Percentiles rank a stretch among this genome's conserved stretches.
Conservation (phyloP, 2,113 vertebrate genomes). For the Psammodynastes pulverulentus region DNA sequence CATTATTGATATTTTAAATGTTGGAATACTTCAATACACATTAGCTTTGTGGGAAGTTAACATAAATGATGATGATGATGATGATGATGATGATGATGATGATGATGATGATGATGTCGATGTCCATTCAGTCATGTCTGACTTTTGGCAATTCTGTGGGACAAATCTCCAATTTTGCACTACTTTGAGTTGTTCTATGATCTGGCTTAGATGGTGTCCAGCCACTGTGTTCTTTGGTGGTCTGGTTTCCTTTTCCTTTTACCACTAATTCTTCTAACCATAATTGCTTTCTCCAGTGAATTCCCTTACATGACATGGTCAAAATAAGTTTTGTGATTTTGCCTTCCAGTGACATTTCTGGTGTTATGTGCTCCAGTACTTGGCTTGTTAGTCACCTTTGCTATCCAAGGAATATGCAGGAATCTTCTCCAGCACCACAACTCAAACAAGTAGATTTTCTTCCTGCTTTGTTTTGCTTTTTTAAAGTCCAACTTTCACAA, state of each 20-base stretch:
- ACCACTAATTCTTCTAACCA: not conserved
- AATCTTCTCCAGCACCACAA: not conserved
- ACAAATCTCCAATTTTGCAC: not conserved
- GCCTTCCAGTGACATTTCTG: not conserved
- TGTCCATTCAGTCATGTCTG: not conserved
- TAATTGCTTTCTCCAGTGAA: not conserved
- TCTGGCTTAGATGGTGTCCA: not conserved
- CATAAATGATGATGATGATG: not conserved
- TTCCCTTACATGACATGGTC: not conserved
- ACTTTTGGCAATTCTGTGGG: not conserved
- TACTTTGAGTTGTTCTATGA: not conserved
- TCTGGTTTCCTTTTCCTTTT: not conserved
- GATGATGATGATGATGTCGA: not conserved
- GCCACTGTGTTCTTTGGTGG: not conserved
- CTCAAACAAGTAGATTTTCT: not conserved
- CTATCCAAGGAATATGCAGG: not conserved
- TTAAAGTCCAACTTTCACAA: not conserved
- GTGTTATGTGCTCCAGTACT: not conserved
- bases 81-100: not conserved
- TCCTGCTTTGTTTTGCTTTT: not conserved
- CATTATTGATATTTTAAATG: not conserved
- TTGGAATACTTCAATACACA: not conserved
- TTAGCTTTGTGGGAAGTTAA: not conserved
- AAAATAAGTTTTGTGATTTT: not conserved
- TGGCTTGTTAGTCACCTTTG: not conserved